phyloP scores from a whole-genome alignment of 2,888 invertebrate genomes.

The Caenorhabditis auriculariae region DNA sequence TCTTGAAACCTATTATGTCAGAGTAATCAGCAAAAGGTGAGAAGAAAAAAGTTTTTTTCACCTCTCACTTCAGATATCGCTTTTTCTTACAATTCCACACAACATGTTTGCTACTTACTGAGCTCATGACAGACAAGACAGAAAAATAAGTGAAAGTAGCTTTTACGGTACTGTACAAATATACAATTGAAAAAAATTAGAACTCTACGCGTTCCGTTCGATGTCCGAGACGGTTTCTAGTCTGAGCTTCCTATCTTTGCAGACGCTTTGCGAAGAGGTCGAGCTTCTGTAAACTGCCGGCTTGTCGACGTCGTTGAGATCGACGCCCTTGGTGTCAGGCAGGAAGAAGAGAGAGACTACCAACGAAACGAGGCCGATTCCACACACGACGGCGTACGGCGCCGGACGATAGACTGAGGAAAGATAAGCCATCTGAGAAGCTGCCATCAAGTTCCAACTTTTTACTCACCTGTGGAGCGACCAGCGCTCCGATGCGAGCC shows the following conservation, averaged over 20 bases:
- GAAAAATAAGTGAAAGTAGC: too few relatives aligned
- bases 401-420: conserved; percentile 32
- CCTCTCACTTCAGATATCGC: not conserved
- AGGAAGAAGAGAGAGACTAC: conserved; percentile 34
- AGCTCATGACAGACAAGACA: too few relatives aligned
- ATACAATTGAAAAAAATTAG: too few relatives aligned
- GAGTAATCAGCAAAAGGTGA: not conserved
- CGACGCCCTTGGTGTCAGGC: not conserved
- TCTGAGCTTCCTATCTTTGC: too few relatives aligned
- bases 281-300: too few relatives aligned
- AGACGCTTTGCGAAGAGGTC: too few relatives aligned
- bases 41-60: not conserved
- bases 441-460: not conserved
- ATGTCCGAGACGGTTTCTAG: too few relatives aligned
- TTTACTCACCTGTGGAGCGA: conserved; percentile 46
- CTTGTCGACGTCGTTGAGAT: too few relatives aligned
- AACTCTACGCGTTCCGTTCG: too few relatives aligned
- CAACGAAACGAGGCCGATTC: conserved; percentile 30
- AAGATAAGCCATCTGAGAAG: conserved; percentile 43
- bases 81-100: too few relatives aligned
- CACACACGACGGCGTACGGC: conserved; percentile 38
- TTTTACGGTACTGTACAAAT: too few relatives aligned
- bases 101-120: too few relatives aligned
- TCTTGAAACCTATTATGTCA: conserved; percentile 1
- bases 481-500: conserved; percentile 52